phyloP scores from a whole-genome alignment of 2,797 vertebrate genomes.

The Crenichthys baileyi region DNA sequence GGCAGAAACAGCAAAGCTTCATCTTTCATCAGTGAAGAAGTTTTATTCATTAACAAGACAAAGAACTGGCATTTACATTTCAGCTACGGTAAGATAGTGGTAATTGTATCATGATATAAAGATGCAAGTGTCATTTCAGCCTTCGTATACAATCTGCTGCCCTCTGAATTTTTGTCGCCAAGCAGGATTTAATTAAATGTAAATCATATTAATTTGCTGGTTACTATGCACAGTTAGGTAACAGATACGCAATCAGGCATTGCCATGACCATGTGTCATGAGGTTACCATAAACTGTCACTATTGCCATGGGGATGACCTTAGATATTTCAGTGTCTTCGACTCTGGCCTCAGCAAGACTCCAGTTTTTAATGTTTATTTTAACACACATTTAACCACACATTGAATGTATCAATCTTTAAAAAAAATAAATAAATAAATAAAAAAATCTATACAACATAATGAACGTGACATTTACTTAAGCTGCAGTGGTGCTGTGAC shows the following conservation, averaged over 20 bases:
- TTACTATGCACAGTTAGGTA: conserved; percentile 32
- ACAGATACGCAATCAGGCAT: conserved; percentile 39
- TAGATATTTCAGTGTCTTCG: conserved; percentile 24
- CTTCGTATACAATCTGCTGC: conserved; percentile 28
- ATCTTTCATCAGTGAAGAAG: neutral
- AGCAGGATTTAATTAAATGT: conserved; percentile 64
- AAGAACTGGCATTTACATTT: neutral
- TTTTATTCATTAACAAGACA: neutral
- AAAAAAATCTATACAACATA: neutral
- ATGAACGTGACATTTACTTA: conserved; percentile 20
- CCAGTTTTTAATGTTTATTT: too few relatives aligned
- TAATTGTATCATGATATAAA: conserved; percentile 27
- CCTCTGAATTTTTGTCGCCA: conserved; percentile 29
- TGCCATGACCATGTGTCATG: conserved; percentile 27
- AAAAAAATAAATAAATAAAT: neutral
- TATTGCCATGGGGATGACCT: conserved; percentile 59
- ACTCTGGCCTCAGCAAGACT: neutral
- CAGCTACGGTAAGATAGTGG: neutral
- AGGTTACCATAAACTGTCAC: conserved; percentile 32
- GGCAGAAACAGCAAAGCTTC: neutral
- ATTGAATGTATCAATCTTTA: neutral
- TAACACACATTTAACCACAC: too few relatives aligned
- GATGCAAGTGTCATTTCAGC: conserved; percentile 25
- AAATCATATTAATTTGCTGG: conserved; percentile 50
- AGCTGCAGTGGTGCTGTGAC: neutral